Evolutionary conservation across 2,113 vertebrate genomes (phyloP).

Genomic region (Bos javanicus): DNA sequence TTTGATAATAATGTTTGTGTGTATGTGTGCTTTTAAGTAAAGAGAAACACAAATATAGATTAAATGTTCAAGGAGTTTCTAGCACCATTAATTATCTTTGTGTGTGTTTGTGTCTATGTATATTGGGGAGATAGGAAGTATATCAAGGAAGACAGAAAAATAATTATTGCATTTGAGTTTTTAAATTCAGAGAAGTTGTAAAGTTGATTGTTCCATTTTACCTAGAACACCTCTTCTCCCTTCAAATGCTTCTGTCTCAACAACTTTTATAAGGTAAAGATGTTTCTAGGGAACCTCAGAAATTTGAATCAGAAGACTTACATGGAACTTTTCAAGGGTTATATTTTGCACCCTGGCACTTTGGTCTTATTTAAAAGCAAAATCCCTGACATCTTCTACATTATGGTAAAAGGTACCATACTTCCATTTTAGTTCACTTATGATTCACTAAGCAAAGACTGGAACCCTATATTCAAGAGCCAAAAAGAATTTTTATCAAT

Average conservation of each 20-base stretch:
- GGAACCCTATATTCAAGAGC: background rate
- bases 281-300: background rate
- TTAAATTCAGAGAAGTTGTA: background rate
- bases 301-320: background rate
- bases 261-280: background rate
- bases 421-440: background rate
- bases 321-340: background rate
- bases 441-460: conserved; percentile 1
- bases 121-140: background rate
- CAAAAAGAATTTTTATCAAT: conserved; percentile 22
- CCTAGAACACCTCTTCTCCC: background rate
- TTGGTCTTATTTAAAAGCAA: conserved; percentile 17
- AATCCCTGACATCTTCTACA: conserved; percentile 2
- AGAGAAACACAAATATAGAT: background rate
- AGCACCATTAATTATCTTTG: background rate
- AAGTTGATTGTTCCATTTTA: background rate
- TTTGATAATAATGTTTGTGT: background rate
- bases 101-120: background rate
- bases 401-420: background rate
- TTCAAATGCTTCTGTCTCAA: background rate
- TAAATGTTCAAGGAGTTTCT: background rate
- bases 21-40: background rate
- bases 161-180: background rate
- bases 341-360: background rate
- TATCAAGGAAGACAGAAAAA: background rate